Base-by-base conservation (phyloP, 2,113 vertebrate species). In the Fregata magnificens region DNA sequence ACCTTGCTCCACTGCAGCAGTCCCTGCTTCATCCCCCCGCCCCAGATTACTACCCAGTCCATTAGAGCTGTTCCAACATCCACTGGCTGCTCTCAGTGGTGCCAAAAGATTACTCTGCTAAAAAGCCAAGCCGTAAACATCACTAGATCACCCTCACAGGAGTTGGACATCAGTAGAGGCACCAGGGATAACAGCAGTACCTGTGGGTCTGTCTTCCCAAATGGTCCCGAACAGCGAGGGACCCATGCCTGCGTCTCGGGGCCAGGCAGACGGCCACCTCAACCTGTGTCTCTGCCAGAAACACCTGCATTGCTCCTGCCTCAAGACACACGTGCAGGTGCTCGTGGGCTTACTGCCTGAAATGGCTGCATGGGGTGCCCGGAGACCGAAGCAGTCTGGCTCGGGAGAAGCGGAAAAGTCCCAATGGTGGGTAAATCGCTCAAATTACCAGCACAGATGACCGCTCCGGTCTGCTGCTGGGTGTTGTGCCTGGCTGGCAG, bases 31-130 rank as follows among this genome's bases (percentile, higher is more conserved):
- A 16, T 13, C 6, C n/a, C 70, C 28, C 17, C 17, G 5, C 21
- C 14, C n/a, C 42, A 32, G 32, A n/a, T 45, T 14, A 29, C 16
- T 36, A 19, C 16, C 69, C 7, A 9, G 19, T 28, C 40, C 40
- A 28, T 71, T 82, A 31, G 74, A 86, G 69, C 66, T 71, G 66
- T 49, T 91, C 88, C 95, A 95, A 88, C 90, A 82, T 63, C 88
- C 70, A 42, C 88, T 86, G 94, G 66, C 52, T 82, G 53, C 36
- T 91, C 53, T 78, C 59, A 93, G 91, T 53, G 79, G 86, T 31
- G 32, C 88, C 91, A 28, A 62, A 28, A 74, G 36, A 47, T 56
- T 65, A 81, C 70, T 56, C 26, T 40, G 24, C 69, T 62, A 24
- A 82, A 74, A 55, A 24, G 14, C 29, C 16, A 63, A 50, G 31